Percentiles rank a stretch among this genome's conserved stretches.
Conservation (phyloP, 92 coral and sea anemone genomes). For the Montipora capitata region DNA sequence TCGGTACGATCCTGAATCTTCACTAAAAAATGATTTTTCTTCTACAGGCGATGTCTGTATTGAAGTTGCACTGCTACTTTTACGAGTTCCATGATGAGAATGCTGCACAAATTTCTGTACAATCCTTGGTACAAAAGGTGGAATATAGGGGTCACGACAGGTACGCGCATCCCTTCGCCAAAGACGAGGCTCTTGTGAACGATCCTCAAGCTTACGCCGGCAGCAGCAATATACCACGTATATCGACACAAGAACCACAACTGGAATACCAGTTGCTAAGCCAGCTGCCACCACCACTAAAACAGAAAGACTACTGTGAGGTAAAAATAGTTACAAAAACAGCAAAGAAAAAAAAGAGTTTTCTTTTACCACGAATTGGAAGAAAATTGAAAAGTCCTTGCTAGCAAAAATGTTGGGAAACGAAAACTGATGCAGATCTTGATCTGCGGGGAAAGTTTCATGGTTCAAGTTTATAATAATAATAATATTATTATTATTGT, state of each 20-base stretch:
- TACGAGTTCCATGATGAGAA: constrained; percentile 84
- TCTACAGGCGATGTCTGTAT: constrained; percentile 93
- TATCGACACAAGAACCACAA: constrained; percentile 86
- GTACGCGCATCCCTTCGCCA: constrained; percentile 93
- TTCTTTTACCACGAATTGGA: too few species aligned
- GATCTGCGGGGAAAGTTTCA: too few species aligned
- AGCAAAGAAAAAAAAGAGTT: too few species aligned
- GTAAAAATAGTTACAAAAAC: too few species aligned
- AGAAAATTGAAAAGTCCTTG: too few species aligned
- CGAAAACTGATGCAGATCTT: too few species aligned
- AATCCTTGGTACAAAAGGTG: constrained; percentile 94
- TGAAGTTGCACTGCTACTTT: constrained; percentile 94
- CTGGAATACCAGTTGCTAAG: constrained; percentile 96
- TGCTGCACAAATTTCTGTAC: constrained; percentile 97
- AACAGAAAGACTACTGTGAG: neutral
- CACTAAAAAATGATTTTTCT: constrained; percentile 93
- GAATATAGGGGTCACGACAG: constrained; percentile 95
- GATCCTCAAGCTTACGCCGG: constrained; percentile 85
- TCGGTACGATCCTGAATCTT: constrained; percentile 95
- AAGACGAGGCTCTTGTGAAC: constrained; percentile 87
- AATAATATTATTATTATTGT: too few species aligned
- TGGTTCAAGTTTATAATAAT: too few species aligned
- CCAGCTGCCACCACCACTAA: constrained; percentile 95
- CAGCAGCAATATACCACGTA: constrained; percentile 98
- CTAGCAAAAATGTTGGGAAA: too few species aligned